Percentiles rank a stretch among this genome's conserved stretches.
Conservation (phyloP, 2,113 vertebrate species). For the Pongo abelii region DNA sequence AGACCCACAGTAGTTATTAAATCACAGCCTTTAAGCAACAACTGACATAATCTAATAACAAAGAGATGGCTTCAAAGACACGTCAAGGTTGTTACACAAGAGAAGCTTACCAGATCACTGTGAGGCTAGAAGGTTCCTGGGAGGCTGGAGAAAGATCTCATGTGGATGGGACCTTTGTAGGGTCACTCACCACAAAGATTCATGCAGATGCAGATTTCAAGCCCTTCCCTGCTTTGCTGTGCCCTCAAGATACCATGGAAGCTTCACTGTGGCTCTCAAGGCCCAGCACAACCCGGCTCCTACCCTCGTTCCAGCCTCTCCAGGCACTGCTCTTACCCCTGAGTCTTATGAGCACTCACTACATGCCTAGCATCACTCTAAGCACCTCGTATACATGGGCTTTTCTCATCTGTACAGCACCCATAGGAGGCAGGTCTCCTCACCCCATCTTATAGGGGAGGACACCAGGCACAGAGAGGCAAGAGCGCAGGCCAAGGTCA, state of each 20-base stretch:
- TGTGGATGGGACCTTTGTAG: fast-evolving
- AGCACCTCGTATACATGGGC: background rate
- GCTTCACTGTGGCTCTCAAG: background rate
- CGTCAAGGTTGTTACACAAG: no score
- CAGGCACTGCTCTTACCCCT: fast-evolving
- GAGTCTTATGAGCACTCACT: fast-evolving
- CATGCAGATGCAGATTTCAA: background rate
- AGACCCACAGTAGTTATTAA: background rate
- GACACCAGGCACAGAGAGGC: background rate
- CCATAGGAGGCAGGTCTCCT: background rate
- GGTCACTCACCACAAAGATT: background rate
- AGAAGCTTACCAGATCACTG: no score
- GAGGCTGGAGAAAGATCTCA: background rate
- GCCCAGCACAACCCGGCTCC: background rate
- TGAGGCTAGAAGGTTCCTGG: background rate
- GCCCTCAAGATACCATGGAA: fast-evolving
- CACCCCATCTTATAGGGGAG: background rate
- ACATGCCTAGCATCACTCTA: fast-evolving
- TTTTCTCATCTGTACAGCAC: fast-evolving
- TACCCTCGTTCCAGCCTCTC: background rate
- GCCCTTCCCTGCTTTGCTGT: background rate
- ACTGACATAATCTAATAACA: no score
- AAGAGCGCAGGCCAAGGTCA: background rate
- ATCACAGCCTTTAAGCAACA: background rate
- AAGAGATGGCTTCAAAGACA: background rate